Evolutionary conservation across 2,797 vertebrate genomes (phyloP).

Genomic region (Limnodromus scolopaceus): DNA sequence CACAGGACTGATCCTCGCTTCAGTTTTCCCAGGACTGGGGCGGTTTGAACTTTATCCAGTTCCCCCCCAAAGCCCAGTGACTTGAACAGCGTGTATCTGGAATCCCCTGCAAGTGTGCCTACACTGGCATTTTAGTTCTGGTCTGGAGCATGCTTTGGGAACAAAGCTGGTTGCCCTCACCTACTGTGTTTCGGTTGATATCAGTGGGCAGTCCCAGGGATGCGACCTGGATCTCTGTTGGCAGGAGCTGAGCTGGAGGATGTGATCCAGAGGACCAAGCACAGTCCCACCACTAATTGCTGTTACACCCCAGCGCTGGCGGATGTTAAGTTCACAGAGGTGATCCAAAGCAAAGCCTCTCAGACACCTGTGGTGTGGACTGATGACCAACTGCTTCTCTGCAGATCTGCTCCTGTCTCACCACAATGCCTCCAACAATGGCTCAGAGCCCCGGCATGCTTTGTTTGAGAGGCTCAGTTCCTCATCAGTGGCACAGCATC

Average conservation of each 20-base stretch:
- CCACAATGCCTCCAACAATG: fast-evolving
- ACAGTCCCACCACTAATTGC: not conserved
- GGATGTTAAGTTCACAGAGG: not conserved
- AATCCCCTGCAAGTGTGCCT: not conserved
- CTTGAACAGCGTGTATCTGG: not conserved
- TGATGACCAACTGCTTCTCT: not conserved
- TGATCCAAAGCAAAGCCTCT: not conserved
- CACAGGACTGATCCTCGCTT: not conserved
- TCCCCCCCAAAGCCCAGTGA: not conserved
- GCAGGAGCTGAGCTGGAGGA: not conserved
- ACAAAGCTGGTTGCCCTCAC: not conserved
- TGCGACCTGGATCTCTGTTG: not conserved
- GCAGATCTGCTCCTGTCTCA: not conserved
- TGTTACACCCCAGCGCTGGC: not conserved
- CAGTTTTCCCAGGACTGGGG: not conserved
- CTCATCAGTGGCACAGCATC: not conserved
- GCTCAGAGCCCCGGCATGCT: not conserved
- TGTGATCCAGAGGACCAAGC: not conserved
- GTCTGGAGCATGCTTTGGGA: fast-evolving
- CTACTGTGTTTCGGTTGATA: not conserved
- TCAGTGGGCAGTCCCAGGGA: not conserved
- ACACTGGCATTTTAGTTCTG: not conserved
- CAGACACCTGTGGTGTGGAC: not conserved
- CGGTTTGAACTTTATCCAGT: not conserved
- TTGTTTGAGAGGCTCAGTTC: not conserved